A percentile compares a stretch with the other conserved stretches of the same genome.
Evolutionary conservation across 2,888 invertebrate species (phyloP).

Genomic region (Sylvicola fuscatus): DNA sequence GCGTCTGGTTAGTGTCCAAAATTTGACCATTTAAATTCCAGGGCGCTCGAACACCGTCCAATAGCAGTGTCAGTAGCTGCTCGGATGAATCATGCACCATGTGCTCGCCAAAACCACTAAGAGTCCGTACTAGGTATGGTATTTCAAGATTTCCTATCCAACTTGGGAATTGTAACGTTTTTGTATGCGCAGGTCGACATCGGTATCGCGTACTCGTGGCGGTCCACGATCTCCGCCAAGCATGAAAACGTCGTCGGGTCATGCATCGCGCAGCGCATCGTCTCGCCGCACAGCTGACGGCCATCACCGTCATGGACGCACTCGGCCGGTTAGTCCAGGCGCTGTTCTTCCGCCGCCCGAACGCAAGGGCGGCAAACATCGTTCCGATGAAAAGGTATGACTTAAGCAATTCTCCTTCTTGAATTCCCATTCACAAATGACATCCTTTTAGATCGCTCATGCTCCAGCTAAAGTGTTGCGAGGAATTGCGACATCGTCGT

Average conservation of each 20-base stretch:
- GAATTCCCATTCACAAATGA: neutral
- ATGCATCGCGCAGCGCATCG: too few relatives aligned
- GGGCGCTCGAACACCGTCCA: slow-evolving; percentile 41
- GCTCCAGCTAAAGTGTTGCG: slow-evolving; percentile 1
- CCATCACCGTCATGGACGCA: slow-evolving; percentile 27
- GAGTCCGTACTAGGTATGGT: slow-evolving; percentile 22
- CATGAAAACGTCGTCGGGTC: slow-evolving; percentile 8
- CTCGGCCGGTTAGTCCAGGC: slow-evolving; percentile 8
- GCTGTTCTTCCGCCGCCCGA: slow-evolving; percentile 5
- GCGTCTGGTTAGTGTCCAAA: too few relatives aligned
- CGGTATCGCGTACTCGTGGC: slow-evolving; percentile 9
- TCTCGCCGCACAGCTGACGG: too few relatives aligned
- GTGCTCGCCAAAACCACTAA: slow-evolving; percentile 39
- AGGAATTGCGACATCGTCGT: slow-evolving; percentile 1
- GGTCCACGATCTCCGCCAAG: slow-evolving; percentile 22
- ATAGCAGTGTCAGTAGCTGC: slow-evolving; percentile 60
- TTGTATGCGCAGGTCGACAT: neutral
- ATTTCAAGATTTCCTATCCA: too few relatives aligned
- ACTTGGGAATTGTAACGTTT: neutral
- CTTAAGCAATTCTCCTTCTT: too few relatives aligned
- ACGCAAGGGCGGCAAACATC: slow-evolving; percentile 10
- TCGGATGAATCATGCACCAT: slow-evolving; percentile 71
- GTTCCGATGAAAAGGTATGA: slow-evolving; percentile 15
- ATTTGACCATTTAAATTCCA: slow-evolving; percentile 9
- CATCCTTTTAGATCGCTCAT: too few relatives aligned